Evolutionary conservation across 1,140 invertebrate species (phyloP), one percentile per base, ranked within the genome.

Genomic region (Sesamia nonagrioides): DNA sequence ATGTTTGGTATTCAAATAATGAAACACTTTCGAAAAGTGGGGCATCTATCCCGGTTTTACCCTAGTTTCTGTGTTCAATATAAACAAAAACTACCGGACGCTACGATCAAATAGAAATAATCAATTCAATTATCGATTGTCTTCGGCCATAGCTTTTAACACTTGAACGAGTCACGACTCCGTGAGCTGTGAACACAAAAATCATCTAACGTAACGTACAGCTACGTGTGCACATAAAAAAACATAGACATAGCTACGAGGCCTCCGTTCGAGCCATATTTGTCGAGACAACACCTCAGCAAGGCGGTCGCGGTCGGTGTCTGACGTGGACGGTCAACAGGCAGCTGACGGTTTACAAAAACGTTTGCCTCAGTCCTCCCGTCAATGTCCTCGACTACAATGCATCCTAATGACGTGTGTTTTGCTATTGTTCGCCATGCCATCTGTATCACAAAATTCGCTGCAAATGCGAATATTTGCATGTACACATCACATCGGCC

Each of bases 361-460:
- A 66, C 27, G 73, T 7, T 21, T 48, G 11, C 13, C 18, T 66
- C 45, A 52, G 9, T 15, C 68, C 45, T 27, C 37, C 74, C 56
- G 66, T 81, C 71, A 83, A 86, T 90, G 87, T 89, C 81, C 79
- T 86, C 79, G 73, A 56, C 17, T 48, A 74, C 66, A 79, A 76
- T 80, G 79, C 82, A 77, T 77, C 73, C 79, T 73, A 81, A 73
- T 86, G 87, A 85, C 88, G 86, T 37, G 42, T 76, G 37, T 11
- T 7, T 27, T 45, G 61, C 82, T 82, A 90, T 91, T 89, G 86
- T 91, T 77, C 83, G 73, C 61, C 56, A 75, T 66, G 73, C 84
- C 87, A 89, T 82, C 83, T 91, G 87, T 88, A 82, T 88, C 82
- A 87, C 82, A 75, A 84, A 89, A 84, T 84, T 82, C 71, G 80